Conservation (phyloP, 2,797 vertebrate genomes). For the Smutsia gigantea region DNA sequence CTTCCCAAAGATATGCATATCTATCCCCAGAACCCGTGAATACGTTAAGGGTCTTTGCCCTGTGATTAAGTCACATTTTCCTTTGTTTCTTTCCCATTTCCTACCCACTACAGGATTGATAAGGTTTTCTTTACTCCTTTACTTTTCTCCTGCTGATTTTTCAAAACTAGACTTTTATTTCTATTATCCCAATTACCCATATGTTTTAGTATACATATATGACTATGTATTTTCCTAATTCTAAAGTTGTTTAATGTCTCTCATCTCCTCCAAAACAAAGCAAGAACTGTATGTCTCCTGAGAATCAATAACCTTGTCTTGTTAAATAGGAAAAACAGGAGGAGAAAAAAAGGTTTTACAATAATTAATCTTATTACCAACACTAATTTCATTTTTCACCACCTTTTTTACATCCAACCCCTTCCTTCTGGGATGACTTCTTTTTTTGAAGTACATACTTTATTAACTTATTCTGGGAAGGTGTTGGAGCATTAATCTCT, state of each 20-base stretch:
- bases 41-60: background rate
- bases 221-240: conserved; percentile 37
- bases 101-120: background rate
- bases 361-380: conserved; percentile 25
- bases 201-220: background rate
- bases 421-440: background rate
- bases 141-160: conserved; percentile 6
- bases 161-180: conserved; percentile 17
- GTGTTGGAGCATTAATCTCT: background rate
- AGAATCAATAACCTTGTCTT: background rate
- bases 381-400: background rate
- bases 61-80: background rate
- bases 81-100: background rate
- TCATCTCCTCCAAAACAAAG: background rate
- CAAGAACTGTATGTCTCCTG: background rate
- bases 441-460: background rate
- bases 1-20: background rate
- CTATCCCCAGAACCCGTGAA: background rate
- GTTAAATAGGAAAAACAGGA: background rate
- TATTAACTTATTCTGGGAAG: background rate
- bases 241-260: conserved; percentile 13
- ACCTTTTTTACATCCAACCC: background rate
- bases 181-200: background rate
- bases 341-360: background rate
- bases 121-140: background rate